Base-by-base conservation (phyloP, 2,888 invertebrate genomes). In the Cheilosia grossa region DNA sequence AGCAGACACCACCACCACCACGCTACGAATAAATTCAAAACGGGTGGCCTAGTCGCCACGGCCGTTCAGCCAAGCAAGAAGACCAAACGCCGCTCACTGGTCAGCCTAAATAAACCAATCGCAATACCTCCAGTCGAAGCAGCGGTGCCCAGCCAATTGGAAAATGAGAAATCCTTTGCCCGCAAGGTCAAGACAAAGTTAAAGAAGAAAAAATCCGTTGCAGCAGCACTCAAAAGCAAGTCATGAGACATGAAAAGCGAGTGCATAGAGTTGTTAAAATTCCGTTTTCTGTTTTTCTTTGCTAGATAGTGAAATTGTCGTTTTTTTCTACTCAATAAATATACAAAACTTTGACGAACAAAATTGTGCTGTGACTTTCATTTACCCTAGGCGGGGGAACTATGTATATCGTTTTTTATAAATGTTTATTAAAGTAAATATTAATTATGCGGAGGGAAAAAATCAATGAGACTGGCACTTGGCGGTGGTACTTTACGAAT, bases 31-130 rank as follows among this genome's bases (percentile, higher is more conserved):
- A 93, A 93, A 82, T 95, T 95, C 88, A 93, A 94, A 88, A 94
- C 94, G 87, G 92, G 94, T 78, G 94, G 94, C 21, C 92, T 94
- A 82, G 94, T 95, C 0, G 93, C 94, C 33, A 93, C 94, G 13
- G 94, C 94, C 2, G 75, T 82, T 15, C 87, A 82, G 53, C 66
- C 81, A 4, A 53, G 27, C 19, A 89, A 89, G 6, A 91, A 91
- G 27, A 87, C 88, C 24, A 87, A 67, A 51, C 78, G 78, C 0
- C 15, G 85, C 27, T 30, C 88, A 15, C 24, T 77, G 17, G 10
- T 56, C 61, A 72, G 49, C 74, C 21, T 67, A 5, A 49, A 30
- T 37, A 80, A 70, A 40, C 69, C 74, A 24, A 40, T 54, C 4
- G 53, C 63, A 13, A 73, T 66, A 33, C 77, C 64, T 42, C 51